Percentiles rank a stretch among this genome's conserved stretches.
These are phyloP conservation scores for Glyphotaelius pellucidus DNA, from an alignment of 2,888 invertebrate species.

Conservation along the genomic window DNA sequence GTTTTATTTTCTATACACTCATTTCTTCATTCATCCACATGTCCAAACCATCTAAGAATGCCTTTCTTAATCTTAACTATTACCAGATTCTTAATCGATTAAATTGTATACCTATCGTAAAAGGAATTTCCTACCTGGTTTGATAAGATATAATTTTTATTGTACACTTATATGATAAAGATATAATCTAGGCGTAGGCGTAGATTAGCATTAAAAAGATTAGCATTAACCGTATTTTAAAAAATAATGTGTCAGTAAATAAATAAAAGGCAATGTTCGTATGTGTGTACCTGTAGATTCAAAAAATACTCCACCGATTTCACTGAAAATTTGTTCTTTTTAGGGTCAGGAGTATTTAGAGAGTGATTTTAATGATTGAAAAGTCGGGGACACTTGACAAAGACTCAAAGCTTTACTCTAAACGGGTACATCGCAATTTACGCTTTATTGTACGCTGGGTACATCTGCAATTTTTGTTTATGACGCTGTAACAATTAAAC, in stretches of 20 bases:
- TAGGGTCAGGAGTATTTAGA: too few relatives aligned
- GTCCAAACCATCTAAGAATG: too few relatives aligned
- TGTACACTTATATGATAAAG: background rate
- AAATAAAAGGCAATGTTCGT: too few relatives aligned
- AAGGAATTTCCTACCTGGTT: background rate
- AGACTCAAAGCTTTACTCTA: too few relatives aligned
- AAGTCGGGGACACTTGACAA: too few relatives aligned
- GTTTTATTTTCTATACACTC: too few relatives aligned
- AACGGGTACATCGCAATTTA: background rate
- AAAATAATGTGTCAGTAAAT: background rate
- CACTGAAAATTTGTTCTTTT: too few relatives aligned
- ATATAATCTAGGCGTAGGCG: background rate
- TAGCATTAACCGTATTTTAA: background rate
- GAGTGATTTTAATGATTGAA: too few relatives aligned
- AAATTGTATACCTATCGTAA: background rate
- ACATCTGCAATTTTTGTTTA: background rate
- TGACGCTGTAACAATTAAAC: background rate
- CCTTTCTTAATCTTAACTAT: too few relatives aligned
- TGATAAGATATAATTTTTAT: background rate
- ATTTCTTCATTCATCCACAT: too few relatives aligned
- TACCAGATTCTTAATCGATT: background rate
- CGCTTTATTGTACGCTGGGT: fast-evolving
- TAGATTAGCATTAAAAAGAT: background rate
- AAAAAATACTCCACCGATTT: too few relatives aligned
- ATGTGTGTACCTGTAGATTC: too few relatives aligned